Evolutionary conservation across 2,113 vertebrate species (phyloP).

Genomic region (Eulacestoma nigropectus): DNA sequence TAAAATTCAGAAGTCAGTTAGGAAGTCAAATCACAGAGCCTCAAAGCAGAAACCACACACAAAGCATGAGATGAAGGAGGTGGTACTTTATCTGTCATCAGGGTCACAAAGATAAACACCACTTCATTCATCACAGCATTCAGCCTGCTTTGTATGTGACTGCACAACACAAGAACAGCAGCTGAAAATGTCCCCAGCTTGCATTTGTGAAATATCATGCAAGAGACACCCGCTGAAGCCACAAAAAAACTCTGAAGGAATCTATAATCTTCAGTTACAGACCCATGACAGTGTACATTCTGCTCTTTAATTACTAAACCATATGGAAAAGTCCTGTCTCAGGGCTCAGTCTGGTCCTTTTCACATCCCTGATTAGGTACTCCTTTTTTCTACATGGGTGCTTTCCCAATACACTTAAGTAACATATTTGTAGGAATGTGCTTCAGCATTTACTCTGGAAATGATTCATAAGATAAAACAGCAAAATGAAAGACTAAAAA

Average conservation of each 20-base stretch:
- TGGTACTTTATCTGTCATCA: conserved; percentile 2
- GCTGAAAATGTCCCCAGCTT: not conserved
- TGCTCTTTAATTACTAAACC: not conserved
- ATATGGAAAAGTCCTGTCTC: not conserved
- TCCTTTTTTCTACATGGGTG: not conserved
- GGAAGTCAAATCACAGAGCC: not conserved
- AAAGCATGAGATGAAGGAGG: conserved; percentile 26
- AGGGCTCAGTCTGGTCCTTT: not conserved
- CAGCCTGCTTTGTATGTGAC: not conserved
- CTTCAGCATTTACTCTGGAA: not conserved
- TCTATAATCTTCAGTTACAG: not conserved
- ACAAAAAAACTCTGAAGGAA: not conserved
- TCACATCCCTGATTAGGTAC: not conserved
- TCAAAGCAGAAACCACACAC: conserved; percentile 28
- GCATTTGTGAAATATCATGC: not conserved
- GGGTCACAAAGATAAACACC: conserved; percentile 40
- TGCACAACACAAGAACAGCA: not conserved
- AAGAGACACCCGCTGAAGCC: not conserved
- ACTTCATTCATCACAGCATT: conserved; percentile 39
- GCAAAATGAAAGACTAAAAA: not conserved
- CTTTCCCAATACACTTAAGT: not conserved
- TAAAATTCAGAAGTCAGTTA: conserved; percentile 1
- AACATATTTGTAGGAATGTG: not conserved
- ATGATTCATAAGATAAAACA: not conserved
- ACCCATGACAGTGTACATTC: not conserved